A percentile compares a stretch with the other conserved stretches of the same genome.
phyloP scores from a whole-genome alignment of 2,797 vertebrate species.

The Capromys pilorides region DNA sequence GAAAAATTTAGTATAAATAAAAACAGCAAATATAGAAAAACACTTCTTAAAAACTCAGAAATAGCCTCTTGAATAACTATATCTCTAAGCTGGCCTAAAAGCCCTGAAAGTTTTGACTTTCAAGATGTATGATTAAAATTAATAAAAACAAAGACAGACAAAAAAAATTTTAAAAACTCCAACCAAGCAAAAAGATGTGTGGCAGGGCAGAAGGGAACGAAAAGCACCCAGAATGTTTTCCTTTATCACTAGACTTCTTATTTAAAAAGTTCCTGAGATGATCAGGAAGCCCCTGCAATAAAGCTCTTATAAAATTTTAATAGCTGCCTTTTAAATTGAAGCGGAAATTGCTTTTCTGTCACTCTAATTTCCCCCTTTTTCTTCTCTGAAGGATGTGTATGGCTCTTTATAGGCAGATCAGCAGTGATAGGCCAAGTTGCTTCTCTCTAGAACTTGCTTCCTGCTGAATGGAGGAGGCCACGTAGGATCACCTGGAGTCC shows the following conservation, averaged over 20 bases:
- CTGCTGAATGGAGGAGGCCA: neutral
- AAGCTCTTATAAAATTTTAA: constrained; percentile 65
- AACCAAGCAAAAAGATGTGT: neutral
- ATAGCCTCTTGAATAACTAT: constrained; percentile 22
- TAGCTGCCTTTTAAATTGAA: constrained; percentile 41
- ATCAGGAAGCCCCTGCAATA: constrained; percentile 54
- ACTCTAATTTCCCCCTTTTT: neutral
- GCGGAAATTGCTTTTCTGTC: constrained; percentile 60
- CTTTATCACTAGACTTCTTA: constrained; percentile 54
- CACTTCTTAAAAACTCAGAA: constrained; percentile 46
- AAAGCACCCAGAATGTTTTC: constrained; percentile 26
- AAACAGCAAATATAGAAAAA: constrained; percentile 47
- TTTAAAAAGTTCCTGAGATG: constrained; percentile 45
- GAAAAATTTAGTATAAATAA: constrained; percentile 54
- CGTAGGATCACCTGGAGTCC: neutral
- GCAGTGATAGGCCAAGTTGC: neutral
- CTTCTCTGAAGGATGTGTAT: constrained; percentile 3
- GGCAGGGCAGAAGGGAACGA: constrained; percentile 3
- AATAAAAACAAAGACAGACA: no score
- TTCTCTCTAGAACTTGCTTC: neutral
- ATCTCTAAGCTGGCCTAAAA: neutral
- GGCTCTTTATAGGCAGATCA: neutral
- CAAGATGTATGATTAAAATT: neutral
- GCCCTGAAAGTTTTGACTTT: constrained; percentile 30
- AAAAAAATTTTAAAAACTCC: no score